Percentiles rank a stretch among this genome's conserved stretches.
phyloP scores from a whole-genome alignment of 2,113 vertebrate species.

The Megatriorchis doriae region DNA sequence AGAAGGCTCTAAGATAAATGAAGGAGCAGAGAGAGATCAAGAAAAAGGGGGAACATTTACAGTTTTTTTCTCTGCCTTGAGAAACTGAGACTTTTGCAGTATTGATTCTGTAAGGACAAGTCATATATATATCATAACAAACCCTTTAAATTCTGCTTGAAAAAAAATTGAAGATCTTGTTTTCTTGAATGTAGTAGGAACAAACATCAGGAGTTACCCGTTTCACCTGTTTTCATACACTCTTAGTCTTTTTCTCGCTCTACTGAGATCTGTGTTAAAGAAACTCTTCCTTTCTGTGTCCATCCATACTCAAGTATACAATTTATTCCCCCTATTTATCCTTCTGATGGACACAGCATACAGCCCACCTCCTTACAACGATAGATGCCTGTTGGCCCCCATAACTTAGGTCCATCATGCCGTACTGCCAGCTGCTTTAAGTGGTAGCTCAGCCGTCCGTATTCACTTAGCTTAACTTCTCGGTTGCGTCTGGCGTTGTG shows the following conservation, averaged over 20 bases:
- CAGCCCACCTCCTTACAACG: background rate
- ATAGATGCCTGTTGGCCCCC: fast-evolving
- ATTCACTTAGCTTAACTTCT: background rate
- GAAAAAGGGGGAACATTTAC: background rate
- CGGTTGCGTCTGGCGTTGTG: background rate
- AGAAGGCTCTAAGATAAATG: background rate
- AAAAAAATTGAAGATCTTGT: fast-evolving
- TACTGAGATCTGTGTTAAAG: background rate
- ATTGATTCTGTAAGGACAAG: background rate
- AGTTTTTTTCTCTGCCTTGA: background rate
- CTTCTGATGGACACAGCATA: background rate
- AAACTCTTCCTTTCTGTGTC: background rate
- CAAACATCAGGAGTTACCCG: background rate
- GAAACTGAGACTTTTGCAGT: background rate
- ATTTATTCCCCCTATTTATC: background rate
- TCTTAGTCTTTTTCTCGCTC: background rate
- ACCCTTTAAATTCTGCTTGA: background rate
- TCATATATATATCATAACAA: background rate
- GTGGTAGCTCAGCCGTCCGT: background rate
- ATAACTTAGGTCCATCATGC: background rate
- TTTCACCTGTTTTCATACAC: background rate
- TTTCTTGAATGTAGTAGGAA: background rate
- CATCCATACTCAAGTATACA: background rate
- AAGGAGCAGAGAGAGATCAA: background rate
- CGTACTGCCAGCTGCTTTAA: background rate